Evolutionary conservation across 2,797 vertebrate species (phyloP).

Genomic region (Eurystomus glaucurus): DNA sequence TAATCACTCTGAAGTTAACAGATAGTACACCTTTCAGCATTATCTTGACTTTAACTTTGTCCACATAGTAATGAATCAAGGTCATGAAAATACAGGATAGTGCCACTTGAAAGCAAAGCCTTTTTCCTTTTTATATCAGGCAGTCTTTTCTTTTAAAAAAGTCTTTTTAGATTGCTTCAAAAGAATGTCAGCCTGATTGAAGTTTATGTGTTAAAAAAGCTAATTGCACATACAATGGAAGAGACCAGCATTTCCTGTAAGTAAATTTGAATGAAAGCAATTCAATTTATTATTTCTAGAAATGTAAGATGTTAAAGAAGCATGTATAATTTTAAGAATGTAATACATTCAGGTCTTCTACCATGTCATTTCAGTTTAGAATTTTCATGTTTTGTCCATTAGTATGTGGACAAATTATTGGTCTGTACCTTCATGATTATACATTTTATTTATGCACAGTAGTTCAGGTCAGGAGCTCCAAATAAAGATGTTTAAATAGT

Average conservation of each 20-base stretch:
- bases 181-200: not conserved
- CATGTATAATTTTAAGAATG: not conserved
- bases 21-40: constrained; percentile 80
- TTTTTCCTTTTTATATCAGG: not conserved
- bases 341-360: not conserved
- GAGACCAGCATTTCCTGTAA: not conserved
- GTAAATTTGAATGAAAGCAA: not conserved
- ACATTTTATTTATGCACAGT: not conserved
- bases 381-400: not conserved
- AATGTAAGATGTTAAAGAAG: not conserved
- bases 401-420: not conserved
- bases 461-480: not conserved
- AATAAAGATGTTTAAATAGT: not conserved
- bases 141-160: not conserved
- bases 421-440: not conserved
- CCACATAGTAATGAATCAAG: constrained; percentile 73
- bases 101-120: constrained; percentile 35
- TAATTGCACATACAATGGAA: not conserved
- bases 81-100: constrained; percentile 54
- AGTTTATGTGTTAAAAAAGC: not conserved
- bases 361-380: not conserved
- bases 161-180: not conserved
- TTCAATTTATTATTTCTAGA: not conserved
- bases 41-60: constrained; percentile 75
- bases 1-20: constrained; percentile 93